These are phyloP conservation scores for Tetragonula carbonaria DNA, from an alignment of 2,888 invertebrate genomes.

Conservation along the genomic window DNA sequence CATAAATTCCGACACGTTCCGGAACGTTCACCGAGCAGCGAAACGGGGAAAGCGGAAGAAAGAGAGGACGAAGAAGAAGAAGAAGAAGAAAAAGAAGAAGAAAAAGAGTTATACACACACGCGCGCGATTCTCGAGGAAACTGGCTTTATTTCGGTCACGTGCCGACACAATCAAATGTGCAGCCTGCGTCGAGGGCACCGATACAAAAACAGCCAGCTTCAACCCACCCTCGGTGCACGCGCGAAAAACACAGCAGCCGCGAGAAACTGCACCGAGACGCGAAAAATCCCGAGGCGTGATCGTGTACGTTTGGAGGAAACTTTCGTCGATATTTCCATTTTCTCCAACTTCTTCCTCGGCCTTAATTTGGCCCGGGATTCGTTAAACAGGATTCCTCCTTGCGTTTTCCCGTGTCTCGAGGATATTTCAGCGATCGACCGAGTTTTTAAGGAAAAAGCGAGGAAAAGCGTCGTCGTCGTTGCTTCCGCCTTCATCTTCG, in stretches of 20 bases:
- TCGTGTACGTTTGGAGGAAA: conserved; percentile 49
- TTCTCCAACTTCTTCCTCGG: conserved; percentile 38
- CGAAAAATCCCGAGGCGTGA: conserved; percentile 61
- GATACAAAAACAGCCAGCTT: conserved; percentile 62
- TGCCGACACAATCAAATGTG: conserved; percentile 67
- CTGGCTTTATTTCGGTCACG: conserved; percentile 70
- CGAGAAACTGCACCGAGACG: conserved; percentile 59
- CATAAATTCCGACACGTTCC: background rate
- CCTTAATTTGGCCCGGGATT: conserved; percentile 48
- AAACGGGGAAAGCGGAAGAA: no score
- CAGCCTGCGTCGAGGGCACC: conserved; percentile 54
- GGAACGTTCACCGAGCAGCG: background rate
- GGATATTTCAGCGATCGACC: conserved; percentile 3
- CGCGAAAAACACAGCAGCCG: conserved; percentile 29
- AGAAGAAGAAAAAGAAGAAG: no score
- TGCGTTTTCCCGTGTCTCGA: no score
- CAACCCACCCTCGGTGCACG: no score
- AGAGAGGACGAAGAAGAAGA: no score
- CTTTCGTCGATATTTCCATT: conserved; percentile 67
- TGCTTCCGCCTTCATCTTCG: background rate
- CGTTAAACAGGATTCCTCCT: background rate
- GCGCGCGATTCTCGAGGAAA: conserved; percentile 23
- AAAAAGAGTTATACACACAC: conserved; percentile 16
- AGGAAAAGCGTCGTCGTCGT: background rate
- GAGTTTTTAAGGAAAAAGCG: background rate